Evolutionary conservation across 2,888 invertebrate species (phyloP).

Genomic region (Cremastinae sp.): DNA sequence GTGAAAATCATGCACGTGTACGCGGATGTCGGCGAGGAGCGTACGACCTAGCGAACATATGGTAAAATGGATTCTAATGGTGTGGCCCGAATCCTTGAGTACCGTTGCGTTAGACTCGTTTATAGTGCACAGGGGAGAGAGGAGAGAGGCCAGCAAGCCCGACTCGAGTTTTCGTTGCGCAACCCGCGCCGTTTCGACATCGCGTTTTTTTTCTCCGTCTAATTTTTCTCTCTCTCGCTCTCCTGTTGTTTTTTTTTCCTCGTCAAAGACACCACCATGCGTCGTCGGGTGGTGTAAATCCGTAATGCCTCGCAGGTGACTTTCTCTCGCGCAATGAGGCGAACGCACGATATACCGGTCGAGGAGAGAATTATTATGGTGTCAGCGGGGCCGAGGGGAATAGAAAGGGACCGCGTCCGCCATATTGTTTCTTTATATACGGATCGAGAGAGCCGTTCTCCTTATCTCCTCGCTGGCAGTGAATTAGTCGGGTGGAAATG

Average conservation of each 20-base stretch:
- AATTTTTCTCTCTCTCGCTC: no score
- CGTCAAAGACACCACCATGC: slow-evolving; percentile 29
- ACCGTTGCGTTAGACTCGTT: slow-evolving; percentile 35
- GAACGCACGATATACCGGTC: slow-evolving; percentile 52
- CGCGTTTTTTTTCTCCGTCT: background rate
- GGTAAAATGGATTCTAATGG: slow-evolving; percentile 41
- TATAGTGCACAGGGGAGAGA: slow-evolving; percentile 8
- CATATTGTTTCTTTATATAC: slow-evolving; percentile 28
- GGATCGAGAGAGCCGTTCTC: slow-evolving; percentile 51
- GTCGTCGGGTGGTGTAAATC: slow-evolving; percentile 4
- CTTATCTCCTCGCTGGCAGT: slow-evolving; percentile 61
- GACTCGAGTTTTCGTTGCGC: slow-evolving; percentile 37
- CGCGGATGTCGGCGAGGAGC: background rate
- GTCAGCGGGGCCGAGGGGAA: slow-evolving; percentile 25
- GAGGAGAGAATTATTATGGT: slow-evolving; percentile 32
- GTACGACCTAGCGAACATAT: slow-evolving; percentile 18
- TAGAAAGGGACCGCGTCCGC: slow-evolving; percentile 1
- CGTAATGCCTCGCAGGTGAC: slow-evolving; percentile 60
- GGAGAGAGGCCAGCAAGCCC: background rate
- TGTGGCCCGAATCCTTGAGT: slow-evolving; percentile 49
- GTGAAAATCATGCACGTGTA: background rate
- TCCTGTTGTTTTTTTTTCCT: background rate
- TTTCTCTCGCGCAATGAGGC: slow-evolving; percentile 61
- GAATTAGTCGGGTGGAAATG: slow-evolving; percentile 66
- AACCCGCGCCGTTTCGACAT: slow-evolving; percentile 32